A percentile compares a stretch with the other conserved stretches of the same genome.
Evolutionary conservation across 2,113 vertebrate species (phyloP).

Genomic region (Galemys pyrenaicus): DNA sequence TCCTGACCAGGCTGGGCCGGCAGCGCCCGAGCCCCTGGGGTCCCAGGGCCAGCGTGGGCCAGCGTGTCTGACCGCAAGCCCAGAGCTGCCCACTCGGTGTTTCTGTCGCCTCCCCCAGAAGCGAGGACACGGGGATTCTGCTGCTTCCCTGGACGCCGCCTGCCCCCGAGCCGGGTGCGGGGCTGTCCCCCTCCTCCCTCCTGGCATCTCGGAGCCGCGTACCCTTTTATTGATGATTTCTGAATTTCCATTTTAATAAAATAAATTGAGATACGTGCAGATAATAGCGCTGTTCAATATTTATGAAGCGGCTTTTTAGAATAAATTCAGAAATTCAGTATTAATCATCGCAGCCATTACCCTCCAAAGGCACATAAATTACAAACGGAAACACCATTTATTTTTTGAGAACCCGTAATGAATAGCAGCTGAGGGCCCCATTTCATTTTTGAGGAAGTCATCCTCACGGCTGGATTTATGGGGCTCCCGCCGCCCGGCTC

Average conservation of each 20-base stretch:
- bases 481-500: background rate
- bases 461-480: background rate
- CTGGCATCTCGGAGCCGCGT: rapidly evolving
- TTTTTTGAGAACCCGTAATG: constrained; percentile 17
- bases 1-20: background rate
- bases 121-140: no score
- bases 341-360: constrained; percentile 59
- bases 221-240: constrained; percentile 21
- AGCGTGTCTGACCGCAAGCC: no score
- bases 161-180: no score
- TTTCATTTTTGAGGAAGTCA: background rate
- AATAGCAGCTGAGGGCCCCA: background rate
- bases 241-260: constrained; percentile 72
- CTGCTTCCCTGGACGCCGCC: no score
- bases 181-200: rapidly evolving
- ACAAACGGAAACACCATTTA: background rate
- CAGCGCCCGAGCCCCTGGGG: no score
- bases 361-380: background rate
- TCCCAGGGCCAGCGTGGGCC: no score
- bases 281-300: constrained; percentile 65
- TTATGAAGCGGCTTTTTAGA: constrained; percentile 70
- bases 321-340: constrained; percentile 66
- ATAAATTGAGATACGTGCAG: background rate
- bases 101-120: background rate
- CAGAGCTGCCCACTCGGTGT: no score